Percentiles rank a stretch among this genome's conserved stretches.
phyloP scores from a whole-genome alignment of 2,113 vertebrate species.

The Heterotis niloticus region DNA sequence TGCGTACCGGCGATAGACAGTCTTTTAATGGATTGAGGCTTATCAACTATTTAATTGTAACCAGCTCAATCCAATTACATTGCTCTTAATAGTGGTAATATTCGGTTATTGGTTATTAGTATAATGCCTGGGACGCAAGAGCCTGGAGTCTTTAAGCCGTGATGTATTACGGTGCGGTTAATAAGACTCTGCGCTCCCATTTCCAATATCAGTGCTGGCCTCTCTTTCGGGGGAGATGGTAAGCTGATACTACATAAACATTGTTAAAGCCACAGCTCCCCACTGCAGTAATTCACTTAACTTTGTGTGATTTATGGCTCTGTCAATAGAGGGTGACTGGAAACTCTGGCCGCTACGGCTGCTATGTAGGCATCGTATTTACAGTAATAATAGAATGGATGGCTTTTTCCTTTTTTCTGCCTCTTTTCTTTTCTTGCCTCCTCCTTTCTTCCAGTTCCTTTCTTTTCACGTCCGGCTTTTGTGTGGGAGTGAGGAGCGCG shows the following conservation, averaged over 20 bases:
- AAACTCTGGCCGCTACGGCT: constrained; percentile 61
- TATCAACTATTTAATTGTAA: constrained; percentile 55
- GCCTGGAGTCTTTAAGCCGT: constrained; percentile 47
- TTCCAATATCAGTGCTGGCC: constrained; percentile 50
- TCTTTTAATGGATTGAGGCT: constrained; percentile 45
- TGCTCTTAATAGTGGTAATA: constrained; percentile 53
- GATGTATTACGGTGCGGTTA: constrained; percentile 57
- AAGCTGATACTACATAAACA: constrained; percentile 79
- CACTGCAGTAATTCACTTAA: constrained; percentile 90
- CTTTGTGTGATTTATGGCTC: constrained; percentile 87
- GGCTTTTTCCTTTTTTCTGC: constrained; percentile 46
- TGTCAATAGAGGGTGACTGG: constrained; percentile 79
- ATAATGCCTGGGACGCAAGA: constrained; percentile 41
- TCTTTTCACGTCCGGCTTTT: constrained; percentile 27
- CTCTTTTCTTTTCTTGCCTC: constrained; percentile 9
- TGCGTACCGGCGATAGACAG: constrained; percentile 35
- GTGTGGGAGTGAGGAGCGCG: constrained; percentile 25
- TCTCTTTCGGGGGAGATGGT: constrained; percentile 64
- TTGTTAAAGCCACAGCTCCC: constrained; percentile 78
- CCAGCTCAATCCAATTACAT: constrained; percentile 48
- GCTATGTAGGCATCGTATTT: constrained; percentile 69
- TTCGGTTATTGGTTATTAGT: constrained; percentile 57
- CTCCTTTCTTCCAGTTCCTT: not conserved
- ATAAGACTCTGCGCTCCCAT: constrained; percentile 56
- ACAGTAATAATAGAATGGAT: constrained; percentile 73